A percentile compares a stretch with the other conserved stretches of the same genome.
phyloP scores from a whole-genome alignment of 2,888 invertebrate species.

The Caenorhabditis sinica region DNA sequence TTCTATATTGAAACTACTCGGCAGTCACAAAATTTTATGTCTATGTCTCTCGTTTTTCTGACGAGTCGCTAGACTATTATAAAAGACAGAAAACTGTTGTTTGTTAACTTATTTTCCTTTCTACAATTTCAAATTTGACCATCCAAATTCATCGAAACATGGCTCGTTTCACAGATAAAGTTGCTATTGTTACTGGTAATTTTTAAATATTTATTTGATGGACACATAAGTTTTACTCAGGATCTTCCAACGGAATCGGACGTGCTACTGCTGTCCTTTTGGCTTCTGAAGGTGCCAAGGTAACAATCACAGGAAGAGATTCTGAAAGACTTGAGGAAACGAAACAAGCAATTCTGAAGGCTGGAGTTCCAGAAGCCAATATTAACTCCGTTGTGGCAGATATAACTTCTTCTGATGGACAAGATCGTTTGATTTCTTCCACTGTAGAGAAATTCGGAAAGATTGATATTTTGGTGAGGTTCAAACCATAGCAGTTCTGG shows the following conservation, averaged over 20 bases:
- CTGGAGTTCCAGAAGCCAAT: constrained; percentile 32
- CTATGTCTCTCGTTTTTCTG: constrained; percentile 14
- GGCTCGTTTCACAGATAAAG: constrained; percentile 22
- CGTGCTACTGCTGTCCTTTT: constrained; percentile 64
- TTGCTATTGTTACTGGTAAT: constrained; percentile 33
- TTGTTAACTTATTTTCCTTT: not conserved
- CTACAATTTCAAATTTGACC: not conserved
- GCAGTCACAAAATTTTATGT: constrained; percentile 30
- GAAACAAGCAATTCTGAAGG: constrained; percentile 20
- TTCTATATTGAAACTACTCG: not conserved
- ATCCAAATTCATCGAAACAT: not conserved
- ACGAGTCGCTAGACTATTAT: not conserved
- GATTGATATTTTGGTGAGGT: constrained; percentile 52
- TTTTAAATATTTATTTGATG: not conserved
- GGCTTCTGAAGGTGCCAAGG: constrained; percentile 69
- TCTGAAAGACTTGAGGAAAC: constrained; percentile 54
- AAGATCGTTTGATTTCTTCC: constrained; percentile 45
- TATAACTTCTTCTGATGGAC: constrained; percentile 42
- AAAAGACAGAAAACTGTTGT: not conserved
- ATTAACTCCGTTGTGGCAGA: constrained; percentile 42
- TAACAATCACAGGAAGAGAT: constrained; percentile 68
- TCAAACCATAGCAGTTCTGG: too few relatives aligned
- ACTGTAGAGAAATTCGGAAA: constrained; percentile 60
- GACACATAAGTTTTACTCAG: constrained; percentile 18
- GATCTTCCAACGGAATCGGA: constrained; percentile 70